Base-by-base conservation (phyloP, 2,888 invertebrate species). In the Fragum whitleyi region DNA sequence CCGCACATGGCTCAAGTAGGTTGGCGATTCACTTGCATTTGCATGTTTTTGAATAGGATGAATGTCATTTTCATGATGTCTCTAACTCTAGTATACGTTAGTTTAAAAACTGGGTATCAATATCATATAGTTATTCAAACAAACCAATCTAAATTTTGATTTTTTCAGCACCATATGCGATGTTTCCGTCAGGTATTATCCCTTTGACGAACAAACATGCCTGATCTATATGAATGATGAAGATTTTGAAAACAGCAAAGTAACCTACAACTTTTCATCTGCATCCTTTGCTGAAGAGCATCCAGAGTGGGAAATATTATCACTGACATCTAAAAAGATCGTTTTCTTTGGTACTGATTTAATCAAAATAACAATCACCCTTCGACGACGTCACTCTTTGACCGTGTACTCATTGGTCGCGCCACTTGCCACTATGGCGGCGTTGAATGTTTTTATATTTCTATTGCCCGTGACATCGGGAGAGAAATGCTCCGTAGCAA, bases 401-500 rank as follows among this genome's bases (percentile, higher is more conserved):
- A 32, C 61, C 14, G 19, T 32, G 61, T 61, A 61, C n/a, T 14
- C 29, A 2, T 16, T 61, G 29, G 26, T 32, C 7, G 61, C 61
- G 16, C 61, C 61, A 32, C n/a, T 61, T 11, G 2, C 19, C 28
- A 32, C 26, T 1, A 61, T 32, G 61, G 61, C 23, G 26, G 2
- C 19, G 19, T 19, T 61, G 3, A 61, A 61, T 19, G 29, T 61
- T 2, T 61, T 21, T 61, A 3, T 61, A 19, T 61, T 61, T 32
- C 32, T 61, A 61, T 32, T 61, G 3, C 61, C 61, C 29, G 32
- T 61, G 14, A 61, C 61, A 6, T 61, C 61, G 3, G 61, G 61
- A 2, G 61, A 61, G 61, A 61, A 61, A 32, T 32, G 29, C 61
- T 61, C 61, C 29, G 61, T 61, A 21, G 61, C 61, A 11, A 61